Base-by-base conservation (phyloP, 2,888 invertebrate genomes). In the Opisthograptis luteolata region DNA sequence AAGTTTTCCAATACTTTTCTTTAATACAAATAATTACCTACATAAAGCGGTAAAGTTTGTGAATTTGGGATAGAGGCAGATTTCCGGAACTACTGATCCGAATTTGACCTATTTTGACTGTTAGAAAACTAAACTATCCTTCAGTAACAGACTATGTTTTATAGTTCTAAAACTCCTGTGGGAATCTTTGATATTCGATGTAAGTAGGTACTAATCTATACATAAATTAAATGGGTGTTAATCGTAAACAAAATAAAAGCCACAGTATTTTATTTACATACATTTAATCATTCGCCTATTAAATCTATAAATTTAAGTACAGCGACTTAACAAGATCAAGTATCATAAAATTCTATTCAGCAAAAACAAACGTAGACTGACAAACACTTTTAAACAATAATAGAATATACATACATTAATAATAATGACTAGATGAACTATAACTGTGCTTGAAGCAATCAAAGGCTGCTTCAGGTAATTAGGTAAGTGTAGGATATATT, bases 201-300 rank as follows among this genome's bases (percentile, higher is more conserved):
- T n/a, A 17, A 2, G 17, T 17, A 17, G 17, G 17, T 17, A 2
- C 17, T 17, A 17, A 5, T 5, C 5, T 17, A 6, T 20, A 20
- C 3, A 20, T 1, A 20, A 7, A 6, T 20, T 20, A 3, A 20
- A 1, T 2, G 10, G 25, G 3, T 3, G 25, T 9, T 10, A 25
- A 9, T 10, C 9, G 9, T 25, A 22, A 19, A 17, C 5, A 30
- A 67, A 76, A 66, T 66, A 34, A 77, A 75, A 73, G n/a, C n/a
- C 19, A 27, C 49, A 17, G 14, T 13, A 17, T 41, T 53, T 79
- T 83, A 84, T 83, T 72, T 83, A 84, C 80, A 81, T 84, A 79
- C 82, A 85, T 81, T 84, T 83, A 84, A 73, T 81, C 39, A 45
- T 63, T 77, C 64, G 70, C 73, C 74, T 79, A 79, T 73, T 76